A percentile compares a stretch with the other conserved stretches of the same genome.
phyloP scores from a whole-genome alignment of 1,140 invertebrate genomes.

The Streblospio benedicti region DNA sequence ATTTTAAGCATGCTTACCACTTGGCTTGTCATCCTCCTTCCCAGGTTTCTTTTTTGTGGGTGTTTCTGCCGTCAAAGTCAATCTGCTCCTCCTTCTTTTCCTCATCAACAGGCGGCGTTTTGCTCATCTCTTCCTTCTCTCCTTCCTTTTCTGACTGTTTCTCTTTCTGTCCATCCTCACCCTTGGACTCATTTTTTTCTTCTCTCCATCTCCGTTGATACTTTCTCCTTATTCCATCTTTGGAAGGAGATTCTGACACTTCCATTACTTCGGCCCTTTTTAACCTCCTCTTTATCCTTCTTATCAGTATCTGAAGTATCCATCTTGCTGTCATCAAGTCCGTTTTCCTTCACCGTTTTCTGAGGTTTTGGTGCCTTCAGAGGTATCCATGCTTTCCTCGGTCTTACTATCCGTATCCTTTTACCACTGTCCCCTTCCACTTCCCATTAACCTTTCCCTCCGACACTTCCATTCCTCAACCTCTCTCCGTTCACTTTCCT shows the following conservation, averaged over 20 bases:
- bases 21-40: too few relatives aligned
- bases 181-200: slow-evolving; percentile 9
- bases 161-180: slow-evolving; percentile 26
- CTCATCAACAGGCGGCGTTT: background rate
- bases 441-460: slow-evolving; percentile 26
- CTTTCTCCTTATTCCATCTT: background rate
- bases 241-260: too few relatives aligned
- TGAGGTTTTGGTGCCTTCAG: too few relatives aligned
- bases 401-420: too few relatives aligned
- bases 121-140: background rate
- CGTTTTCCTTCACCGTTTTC: too few relatives aligned
- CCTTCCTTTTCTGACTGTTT: background rate
- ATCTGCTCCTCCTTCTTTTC: too few relatives aligned
- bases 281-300: slow-evolving; percentile 14
- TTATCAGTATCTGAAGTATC: slow-evolving; percentile 37
- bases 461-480: background rate
- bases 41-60: too few relatives aligned
- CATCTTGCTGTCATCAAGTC: too few relatives aligned
- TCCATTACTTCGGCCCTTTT: background rate
- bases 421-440: slow-evolving; percentile 37
- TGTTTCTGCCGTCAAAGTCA: too few relatives aligned
- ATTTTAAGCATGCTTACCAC: too few relatives aligned
- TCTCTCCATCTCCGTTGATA: slow-evolving; percentile 23
- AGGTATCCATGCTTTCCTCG: too few relatives aligned
- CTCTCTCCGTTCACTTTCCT: background rate